Evolutionary conservation across 1,140 invertebrate species (phyloP).

Genomic region (Zaprionus africanus): DNA sequence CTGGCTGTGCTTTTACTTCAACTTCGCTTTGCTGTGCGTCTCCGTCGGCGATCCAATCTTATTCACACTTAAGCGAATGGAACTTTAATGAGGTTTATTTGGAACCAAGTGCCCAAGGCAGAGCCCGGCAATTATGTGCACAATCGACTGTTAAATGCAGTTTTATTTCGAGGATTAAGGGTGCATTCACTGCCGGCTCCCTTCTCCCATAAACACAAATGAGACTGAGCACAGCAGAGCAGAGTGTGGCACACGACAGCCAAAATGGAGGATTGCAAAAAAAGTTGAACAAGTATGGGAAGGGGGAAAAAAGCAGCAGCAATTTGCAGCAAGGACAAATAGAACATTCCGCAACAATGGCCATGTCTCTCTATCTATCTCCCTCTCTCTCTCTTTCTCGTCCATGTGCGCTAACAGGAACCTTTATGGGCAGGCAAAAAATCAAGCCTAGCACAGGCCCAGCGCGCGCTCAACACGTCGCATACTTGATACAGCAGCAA

Average conservation of each 20-base stretch:
- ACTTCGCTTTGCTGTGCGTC: not conserved
- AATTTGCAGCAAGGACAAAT: constrained; percentile 72
- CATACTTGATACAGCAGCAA: constrained; percentile 56
- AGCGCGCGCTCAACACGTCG: constrained; percentile 51
- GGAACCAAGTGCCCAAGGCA: constrained; percentile 18
- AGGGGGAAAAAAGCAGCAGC: constrained; percentile 45
- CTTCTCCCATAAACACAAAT: constrained; percentile 48
- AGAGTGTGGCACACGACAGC: constrained; percentile 22
- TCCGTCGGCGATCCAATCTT: constrained; percentile 3
- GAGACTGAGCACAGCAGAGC: constrained; percentile 23
- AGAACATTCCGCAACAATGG: constrained; percentile 72
- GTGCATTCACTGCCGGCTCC: constrained; percentile 25
- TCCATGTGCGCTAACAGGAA: constrained; percentile 31
- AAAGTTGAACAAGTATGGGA: constrained; percentile 43
- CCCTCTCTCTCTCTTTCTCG: constrained; percentile 21
- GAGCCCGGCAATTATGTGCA: constrained; percentile 48
- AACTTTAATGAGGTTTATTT: constrained; percentile 49
- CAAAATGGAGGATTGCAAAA: constrained; percentile 53
- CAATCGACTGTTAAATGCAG: constrained; percentile 66
- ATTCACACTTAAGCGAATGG: constrained; percentile 41
- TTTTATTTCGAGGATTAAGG: constrained; percentile 52
- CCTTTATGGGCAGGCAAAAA: constrained; percentile 47
- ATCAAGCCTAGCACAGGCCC: constrained; percentile 27
- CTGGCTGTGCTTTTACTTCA: not conserved
- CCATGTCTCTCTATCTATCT: constrained; percentile 42